Evolutionary conservation across 2,797 vertebrate genomes (phyloP).

Genomic region (Gymnoscopelus microlampas): DNA sequence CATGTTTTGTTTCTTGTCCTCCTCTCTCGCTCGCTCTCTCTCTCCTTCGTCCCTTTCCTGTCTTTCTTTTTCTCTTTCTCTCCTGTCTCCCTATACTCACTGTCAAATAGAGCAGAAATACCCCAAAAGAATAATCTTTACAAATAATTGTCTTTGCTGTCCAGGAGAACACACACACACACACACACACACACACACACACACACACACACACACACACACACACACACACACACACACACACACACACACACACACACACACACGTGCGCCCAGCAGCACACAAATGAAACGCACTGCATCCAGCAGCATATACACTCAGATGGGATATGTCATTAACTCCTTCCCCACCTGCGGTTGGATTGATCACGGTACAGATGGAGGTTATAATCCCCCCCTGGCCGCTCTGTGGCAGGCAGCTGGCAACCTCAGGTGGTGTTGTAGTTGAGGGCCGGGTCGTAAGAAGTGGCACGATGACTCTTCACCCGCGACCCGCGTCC

Average conservation of each 20-base stretch:
- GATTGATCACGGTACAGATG: slow-evolving; percentile 53
- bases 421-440: slow-evolving; percentile 47
- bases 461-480: slow-evolving; percentile 40
- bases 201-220: not conserved
- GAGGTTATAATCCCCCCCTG: slow-evolving; percentile 26
- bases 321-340: slow-evolving; percentile 20
- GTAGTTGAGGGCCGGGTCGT: slow-evolving; percentile 32
- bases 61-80: not conserved
- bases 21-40: too few relatives aligned
- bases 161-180: not conserved
- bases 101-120: too few relatives aligned
- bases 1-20: too few relatives aligned
- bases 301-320: not conserved
- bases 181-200: not conserved
- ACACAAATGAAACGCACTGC: too few relatives aligned
- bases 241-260: slow-evolving; percentile 3
- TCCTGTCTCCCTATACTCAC: too few relatives aligned
- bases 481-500: not conserved
- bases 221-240: slow-evolving; percentile 13
- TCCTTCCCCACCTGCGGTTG: slow-evolving; percentile 33
- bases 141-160: not conserved
- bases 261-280: not conserved
- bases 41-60: too few relatives aligned
- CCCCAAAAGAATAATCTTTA: not conserved
- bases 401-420: slow-evolving; percentile 40